Base-by-base conservation (phyloP, 2,797 vertebrate genomes). In the Sebastes oblongus region DNA sequence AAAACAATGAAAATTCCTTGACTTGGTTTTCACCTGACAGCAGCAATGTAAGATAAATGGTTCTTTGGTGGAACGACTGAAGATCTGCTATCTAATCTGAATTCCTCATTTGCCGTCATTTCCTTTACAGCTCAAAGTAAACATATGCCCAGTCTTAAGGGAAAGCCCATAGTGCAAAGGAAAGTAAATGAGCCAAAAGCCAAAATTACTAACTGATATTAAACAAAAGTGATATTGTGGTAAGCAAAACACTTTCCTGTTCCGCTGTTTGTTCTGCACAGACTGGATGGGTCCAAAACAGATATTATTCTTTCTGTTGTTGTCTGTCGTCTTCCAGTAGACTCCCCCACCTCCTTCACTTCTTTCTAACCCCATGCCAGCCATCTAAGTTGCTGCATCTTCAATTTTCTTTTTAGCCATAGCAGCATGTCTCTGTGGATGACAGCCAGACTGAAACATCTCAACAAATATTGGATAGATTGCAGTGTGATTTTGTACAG, bases 11-110 rank as follows among this genome's bases (percentile, higher is more conserved):
- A 60, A 73, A 52, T 32, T 27, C 20, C 16, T 56, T n/a, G 3
- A 6, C 20, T 34, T 34, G 25, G 22, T 73, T 84, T 64, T 72
- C 58, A 67, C 79, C 62, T 82, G 68, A 82, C 80, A 82, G 52
- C 68, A 77, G 18, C 56, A 58, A 58, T 29, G 20, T 3, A 30
- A 82, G 65, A 80, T 56, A 77, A 66, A 80, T 76, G 27, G 22
- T 69, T 60, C 22, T 66, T 22, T 46, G 32, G 22, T 61, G 6
- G 4, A 20, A 8, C 34, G 55, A 56, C 39, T 82, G 64, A 79
- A 75, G 36, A 82, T 76, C 76, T 77, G 58, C 27, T 70, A 69
- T 86, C 68, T 80, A 59, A 79, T 86, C 76, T 86, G 59, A 60
- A 74, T 75, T 76, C 55, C 77, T 73, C 69, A 66, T 71, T 73